Percentiles rank a stretch among this genome's conserved stretches.
These are phyloP conservation scores for Periophthalmus modestus DNA, from an alignment of 2,113 vertebrate species.

Conservation along the genomic window DNA sequence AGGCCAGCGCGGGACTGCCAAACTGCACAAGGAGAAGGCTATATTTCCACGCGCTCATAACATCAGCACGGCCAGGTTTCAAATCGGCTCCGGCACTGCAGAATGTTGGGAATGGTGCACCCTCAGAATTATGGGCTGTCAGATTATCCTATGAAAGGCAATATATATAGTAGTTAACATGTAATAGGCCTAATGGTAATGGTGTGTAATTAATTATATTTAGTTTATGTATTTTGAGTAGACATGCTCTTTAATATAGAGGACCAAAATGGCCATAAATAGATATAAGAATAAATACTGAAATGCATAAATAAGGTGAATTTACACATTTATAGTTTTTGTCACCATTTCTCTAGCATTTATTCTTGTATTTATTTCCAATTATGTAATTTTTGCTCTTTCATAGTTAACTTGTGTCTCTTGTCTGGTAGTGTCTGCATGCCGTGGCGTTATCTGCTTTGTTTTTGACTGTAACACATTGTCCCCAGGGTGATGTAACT, in stretches of 20 bases:
- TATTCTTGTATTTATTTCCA: too few relatives aligned
- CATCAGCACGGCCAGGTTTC: conserved; percentile 61
- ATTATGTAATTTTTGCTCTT: too few relatives aligned
- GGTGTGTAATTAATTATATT: conserved; percentile 17
- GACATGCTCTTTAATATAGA: too few relatives aligned
- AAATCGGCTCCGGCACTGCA: conserved; percentile 55
- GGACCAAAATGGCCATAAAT: too few relatives aligned
- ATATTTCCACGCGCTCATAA: conserved; percentile 70
- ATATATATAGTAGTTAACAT: not conserved
- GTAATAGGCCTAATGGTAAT: not conserved
- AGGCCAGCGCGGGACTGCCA: conserved; percentile 70
- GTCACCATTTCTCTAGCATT: too few relatives aligned
- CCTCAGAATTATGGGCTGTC: conserved; percentile 24
- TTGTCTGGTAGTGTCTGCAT: conserved; percentile 11
- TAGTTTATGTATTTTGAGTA: too few relatives aligned
- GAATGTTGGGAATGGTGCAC: conserved; percentile 32
- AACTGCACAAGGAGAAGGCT: conserved; percentile 70
- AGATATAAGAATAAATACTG: too few relatives aligned
- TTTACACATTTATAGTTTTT: too few relatives aligned
- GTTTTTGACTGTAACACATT: conserved; percentile 70
- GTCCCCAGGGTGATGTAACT: conserved; percentile 74
- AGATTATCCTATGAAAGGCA: conserved; percentile 15
- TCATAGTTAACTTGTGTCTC: conserved; percentile 28
- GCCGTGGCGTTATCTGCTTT: conserved; percentile 59
- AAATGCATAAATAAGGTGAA: too few relatives aligned